Percentiles rank a stretch among this genome's conserved stretches.
These are phyloP conservation scores for Pipa parva DNA, from an alignment of 2,113 vertebrate species.

Conservation along the genomic window DNA sequence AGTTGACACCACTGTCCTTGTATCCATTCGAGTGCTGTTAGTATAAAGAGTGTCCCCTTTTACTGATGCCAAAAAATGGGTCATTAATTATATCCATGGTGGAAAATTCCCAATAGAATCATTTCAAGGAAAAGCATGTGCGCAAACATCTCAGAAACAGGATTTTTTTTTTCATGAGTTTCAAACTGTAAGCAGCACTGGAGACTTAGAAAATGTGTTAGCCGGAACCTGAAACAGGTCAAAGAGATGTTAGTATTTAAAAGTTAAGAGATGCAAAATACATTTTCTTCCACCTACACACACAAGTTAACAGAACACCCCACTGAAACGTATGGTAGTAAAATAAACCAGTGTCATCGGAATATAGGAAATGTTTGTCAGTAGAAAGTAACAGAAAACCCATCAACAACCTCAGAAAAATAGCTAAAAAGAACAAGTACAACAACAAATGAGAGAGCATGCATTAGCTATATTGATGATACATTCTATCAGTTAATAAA, in stretches of 20 bases:
- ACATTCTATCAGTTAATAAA: too few species aligned
- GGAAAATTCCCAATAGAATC: constrained; percentile 83
- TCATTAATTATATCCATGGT: constrained; percentile 81
- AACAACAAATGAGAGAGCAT: too few species aligned
- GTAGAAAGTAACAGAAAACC: too few species aligned
- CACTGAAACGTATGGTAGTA: too few species aligned
- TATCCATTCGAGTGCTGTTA: constrained; percentile 78
- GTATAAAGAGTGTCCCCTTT: constrained; percentile 80
- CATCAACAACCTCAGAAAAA: too few species aligned
- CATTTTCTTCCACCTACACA: constrained; percentile 62
- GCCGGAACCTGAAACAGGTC: constrained; percentile 97
- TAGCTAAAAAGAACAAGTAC: too few species aligned
- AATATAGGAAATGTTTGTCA: too few species aligned
- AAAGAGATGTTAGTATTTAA: constrained; percentile 84
- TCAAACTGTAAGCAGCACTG: constrained; percentile 96
- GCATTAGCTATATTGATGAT: too few species aligned
- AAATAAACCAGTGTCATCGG: too few species aligned
- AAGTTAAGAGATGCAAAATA: constrained; percentile 68
- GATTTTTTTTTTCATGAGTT: constrained; percentile 89
- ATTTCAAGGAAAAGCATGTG: constrained; percentile 82
- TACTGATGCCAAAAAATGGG: constrained; percentile 67
- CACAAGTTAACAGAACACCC: constrained; percentile 72
- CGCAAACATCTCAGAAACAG: constrained; percentile 97
- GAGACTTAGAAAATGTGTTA: constrained; percentile 91
- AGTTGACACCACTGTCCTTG: constrained; percentile 72